Conservation (phyloP, 2,113 vertebrate species). For the Hydrolagus affinis region DNA sequence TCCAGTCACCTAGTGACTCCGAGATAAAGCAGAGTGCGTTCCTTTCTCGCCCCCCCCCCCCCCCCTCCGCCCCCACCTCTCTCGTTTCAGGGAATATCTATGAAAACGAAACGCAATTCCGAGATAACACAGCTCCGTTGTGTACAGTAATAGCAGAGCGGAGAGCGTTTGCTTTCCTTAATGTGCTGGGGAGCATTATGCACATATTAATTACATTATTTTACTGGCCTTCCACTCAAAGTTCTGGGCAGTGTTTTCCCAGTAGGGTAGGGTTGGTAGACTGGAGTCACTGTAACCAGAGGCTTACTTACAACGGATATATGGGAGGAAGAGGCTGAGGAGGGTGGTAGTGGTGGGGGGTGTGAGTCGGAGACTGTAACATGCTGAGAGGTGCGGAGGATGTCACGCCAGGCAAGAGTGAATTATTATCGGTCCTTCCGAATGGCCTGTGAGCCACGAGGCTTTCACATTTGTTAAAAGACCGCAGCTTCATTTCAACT, state of each 20-base stretch:
- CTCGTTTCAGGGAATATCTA: not conserved
- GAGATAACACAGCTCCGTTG: no score
- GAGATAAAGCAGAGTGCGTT: not conserved
- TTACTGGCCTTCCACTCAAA: conserved; percentile 12
- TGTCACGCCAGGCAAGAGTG: not conserved
- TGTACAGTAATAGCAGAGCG: not conserved
- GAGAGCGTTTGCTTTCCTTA: no score
- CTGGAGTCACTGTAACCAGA: not conserved
- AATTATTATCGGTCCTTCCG: not conserved
- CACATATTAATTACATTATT: conserved; percentile 15
- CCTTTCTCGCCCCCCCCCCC: not conserved
- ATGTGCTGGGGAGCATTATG: not conserved
- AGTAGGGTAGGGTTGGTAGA: not conserved
- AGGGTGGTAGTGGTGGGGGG: no score
- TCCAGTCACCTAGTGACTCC: conserved; percentile 5
- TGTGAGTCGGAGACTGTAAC: no score
- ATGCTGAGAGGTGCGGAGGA: not conserved
- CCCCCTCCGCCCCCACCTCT: no score
- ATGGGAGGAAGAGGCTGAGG: not conserved
- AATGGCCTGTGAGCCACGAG: not conserved
- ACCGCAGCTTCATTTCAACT: not conserved
- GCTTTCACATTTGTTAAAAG: not conserved
- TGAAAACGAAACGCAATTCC: not conserved
- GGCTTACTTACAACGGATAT: not conserved
- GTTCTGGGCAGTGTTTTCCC: not conserved